phyloP scores from a whole-genome alignment of 2,797 vertebrate genomes.

The Adelosebastes latens region DNA sequence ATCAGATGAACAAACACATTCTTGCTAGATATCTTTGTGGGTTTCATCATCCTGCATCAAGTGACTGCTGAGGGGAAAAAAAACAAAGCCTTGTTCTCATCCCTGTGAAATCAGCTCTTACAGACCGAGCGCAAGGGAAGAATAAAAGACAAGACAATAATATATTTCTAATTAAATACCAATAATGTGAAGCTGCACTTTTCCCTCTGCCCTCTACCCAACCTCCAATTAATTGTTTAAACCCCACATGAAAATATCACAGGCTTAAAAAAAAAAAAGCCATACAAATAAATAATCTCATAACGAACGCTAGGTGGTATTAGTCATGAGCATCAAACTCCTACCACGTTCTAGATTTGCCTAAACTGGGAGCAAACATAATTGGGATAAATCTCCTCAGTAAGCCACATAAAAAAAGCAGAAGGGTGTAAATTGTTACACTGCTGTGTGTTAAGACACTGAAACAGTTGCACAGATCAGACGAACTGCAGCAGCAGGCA shows the following conservation, averaged over 20 bases:
- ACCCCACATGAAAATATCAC: constrained; percentile 25
- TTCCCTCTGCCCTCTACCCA: constrained; percentile 21
- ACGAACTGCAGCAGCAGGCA: constrained; percentile 59
- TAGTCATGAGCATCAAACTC: constrained; percentile 56
- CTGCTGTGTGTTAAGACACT: constrained; percentile 63
- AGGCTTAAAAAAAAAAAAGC: constrained; percentile 5
- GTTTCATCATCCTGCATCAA: constrained; percentile 86
- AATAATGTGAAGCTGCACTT: constrained; percentile 41
- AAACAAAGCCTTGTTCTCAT: constrained; percentile 78
- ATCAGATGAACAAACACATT: constrained; percentile 78
- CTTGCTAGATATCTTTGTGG: constrained; percentile 82
- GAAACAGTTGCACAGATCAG: constrained; percentile 68
- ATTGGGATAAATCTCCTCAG: constrained; percentile 61
- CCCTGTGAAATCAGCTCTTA: constrained; percentile 66
- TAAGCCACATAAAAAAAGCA: constrained; percentile 53
- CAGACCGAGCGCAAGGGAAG: constrained; percentile 18
- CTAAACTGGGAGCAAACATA: constrained; percentile 58
- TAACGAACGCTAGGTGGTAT: constrained; percentile 40
- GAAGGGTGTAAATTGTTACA: constrained; percentile 62
- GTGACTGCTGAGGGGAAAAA: constrained; percentile 68
- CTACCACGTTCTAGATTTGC: constrained; percentile 47
- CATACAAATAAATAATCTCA: constrained; percentile 42
- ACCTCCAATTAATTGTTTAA: constrained; percentile 41
- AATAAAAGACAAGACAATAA: constrained; percentile 45
- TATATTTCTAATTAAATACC: constrained; percentile 55